A percentile compares a stretch with the other conserved stretches of the same genome.
Evolutionary conservation across 23 tunicate species (phyloP).

Genomic region (Clavelina lepadiformis): DNA sequence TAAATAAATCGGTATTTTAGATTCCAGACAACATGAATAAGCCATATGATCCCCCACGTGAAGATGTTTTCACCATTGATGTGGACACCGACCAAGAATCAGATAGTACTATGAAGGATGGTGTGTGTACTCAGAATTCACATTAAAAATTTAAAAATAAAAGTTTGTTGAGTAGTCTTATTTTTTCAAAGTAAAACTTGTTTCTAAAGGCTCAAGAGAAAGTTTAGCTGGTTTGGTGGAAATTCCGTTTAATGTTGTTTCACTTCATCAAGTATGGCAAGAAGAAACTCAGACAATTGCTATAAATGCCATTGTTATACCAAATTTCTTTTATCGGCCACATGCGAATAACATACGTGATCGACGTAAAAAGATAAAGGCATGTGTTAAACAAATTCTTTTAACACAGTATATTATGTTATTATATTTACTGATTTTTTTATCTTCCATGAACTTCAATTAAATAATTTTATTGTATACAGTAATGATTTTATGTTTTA

Average conservation of each 20-base stretch:
- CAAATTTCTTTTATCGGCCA: constrained; percentile 73
- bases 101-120: constrained; percentile 22
- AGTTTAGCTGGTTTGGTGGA: constrained; percentile 18
- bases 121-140: constrained; percentile 4
- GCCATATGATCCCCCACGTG: constrained; percentile 39
- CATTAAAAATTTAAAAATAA: not conserved
- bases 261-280: constrained; percentile 69
- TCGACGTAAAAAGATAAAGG: constrained; percentile 74
- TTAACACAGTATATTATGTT: not conserved
- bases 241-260: constrained; percentile 77
- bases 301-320: constrained; percentile 40
- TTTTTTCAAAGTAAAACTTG: not conserved
- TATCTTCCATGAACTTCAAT: too few species aligned
- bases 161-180: not conserved
- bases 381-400: not conserved
- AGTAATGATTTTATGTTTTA: not conserved
- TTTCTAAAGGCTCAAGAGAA: not conserved
- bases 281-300: constrained; percentile 64
- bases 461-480: too few species aligned
- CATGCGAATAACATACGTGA: constrained; percentile 27
- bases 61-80: constrained; percentile 55
- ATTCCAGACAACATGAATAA: constrained; percentile 55
- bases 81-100: constrained; percentile 26
- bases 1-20: too few species aligned
- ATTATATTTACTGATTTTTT: not conserved